These are phyloP conservation scores for Sardina pilchardus DNA, from an alignment of 2,113 vertebrate genomes.

Conservation along the genomic window DNA sequence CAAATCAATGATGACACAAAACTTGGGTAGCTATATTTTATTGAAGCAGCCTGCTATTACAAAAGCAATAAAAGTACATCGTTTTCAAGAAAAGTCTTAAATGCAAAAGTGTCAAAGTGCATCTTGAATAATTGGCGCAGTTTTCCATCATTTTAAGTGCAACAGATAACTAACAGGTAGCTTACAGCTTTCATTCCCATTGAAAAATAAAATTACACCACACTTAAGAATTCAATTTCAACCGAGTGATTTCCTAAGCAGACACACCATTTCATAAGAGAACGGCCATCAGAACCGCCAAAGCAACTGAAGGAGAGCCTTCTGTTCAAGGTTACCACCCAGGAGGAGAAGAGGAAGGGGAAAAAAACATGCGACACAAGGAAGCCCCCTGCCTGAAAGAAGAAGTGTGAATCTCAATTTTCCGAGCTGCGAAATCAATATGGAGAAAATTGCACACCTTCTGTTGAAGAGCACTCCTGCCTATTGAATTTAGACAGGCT, in stretches of 20 bases:
- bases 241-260: constrained; percentile 13
- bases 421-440: constrained; percentile 58
- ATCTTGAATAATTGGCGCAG: constrained; percentile 20
- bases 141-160: constrained; percentile 25
- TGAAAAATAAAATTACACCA: background rate
- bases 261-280: constrained; percentile 10
- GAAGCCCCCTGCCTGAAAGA: constrained; percentile 27
- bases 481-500: constrained; percentile 19
- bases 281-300: constrained; percentile 9
- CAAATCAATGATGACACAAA: constrained; percentile 36
- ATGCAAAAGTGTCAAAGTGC: constrained; percentile 50
- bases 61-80: constrained; percentile 31
- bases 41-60: constrained; percentile 40
- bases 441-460: constrained; percentile 66
- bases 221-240: constrained; percentile 9
- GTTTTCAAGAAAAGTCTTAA: constrained; percentile 20
- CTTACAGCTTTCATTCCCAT: background rate
- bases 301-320: constrained; percentile 10
- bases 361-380: background rate
- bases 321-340: constrained; percentile 25
- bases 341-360: constrained; percentile 27
- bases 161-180: constrained; percentile 14
- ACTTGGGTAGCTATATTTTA: constrained; percentile 15
- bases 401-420: constrained; percentile 56
- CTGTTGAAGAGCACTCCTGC: constrained; percentile 49